Evolutionary conservation across 2,888 invertebrate genomes (phyloP).

Genomic region (Conus canariensis): DNA sequence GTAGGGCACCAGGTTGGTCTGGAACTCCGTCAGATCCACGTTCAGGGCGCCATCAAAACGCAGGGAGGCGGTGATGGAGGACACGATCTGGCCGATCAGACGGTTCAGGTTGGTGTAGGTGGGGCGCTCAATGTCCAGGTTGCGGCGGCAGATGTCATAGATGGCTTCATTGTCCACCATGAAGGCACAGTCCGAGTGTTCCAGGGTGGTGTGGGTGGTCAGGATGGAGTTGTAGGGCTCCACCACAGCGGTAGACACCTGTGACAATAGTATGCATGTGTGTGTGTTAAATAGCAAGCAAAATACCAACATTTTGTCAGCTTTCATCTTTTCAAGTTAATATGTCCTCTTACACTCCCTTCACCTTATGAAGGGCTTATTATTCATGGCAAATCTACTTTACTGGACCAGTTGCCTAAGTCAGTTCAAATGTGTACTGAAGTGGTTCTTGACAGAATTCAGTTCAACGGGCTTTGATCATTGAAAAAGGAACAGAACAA

Average conservation of each 20-base stretch:
- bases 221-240: constrained; percentile 53
- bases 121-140: constrained; percentile 51
- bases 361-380: no score
- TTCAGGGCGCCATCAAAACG: constrained; percentile 73
- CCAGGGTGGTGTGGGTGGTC: constrained; percentile 82
- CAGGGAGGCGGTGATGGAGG: constrained; percentile 69
- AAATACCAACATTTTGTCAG: no score
- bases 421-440: no score
- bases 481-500: no score
- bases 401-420: no score
- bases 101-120: constrained; percentile 55
- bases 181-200: constrained; percentile 94
- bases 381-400: no score
- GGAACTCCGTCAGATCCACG: constrained; percentile 81
- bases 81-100: constrained; percentile 49
- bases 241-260: constrained; percentile 48
- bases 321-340: no score
- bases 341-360: no score
- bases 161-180: constrained; percentile 54
- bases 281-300: no score
- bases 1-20: constrained; percentile 79
- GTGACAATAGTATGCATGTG: background rate
- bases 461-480: no score
- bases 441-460: no score
- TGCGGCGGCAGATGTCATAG: constrained; percentile 52